Conservation (phyloP, 1,140 invertebrate genomes). For the Drosophila bocqueti region DNA sequence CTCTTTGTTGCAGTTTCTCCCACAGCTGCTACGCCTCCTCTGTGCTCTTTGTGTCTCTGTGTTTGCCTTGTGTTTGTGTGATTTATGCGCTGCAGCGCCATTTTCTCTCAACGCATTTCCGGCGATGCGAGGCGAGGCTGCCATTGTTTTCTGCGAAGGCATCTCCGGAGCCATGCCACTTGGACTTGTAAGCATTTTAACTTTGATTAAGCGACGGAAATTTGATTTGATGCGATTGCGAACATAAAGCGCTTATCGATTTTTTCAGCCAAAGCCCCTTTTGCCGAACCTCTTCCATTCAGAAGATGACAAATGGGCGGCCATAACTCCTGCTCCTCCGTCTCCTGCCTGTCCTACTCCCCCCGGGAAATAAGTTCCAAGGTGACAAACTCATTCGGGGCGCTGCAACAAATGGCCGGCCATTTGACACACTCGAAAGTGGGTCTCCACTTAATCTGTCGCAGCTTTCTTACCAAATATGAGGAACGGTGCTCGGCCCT, state of each 20-base stretch:
- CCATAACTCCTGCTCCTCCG: slow-evolving; percentile 39
- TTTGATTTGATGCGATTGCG: slow-evolving; percentile 71
- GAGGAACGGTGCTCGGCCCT: neutral
- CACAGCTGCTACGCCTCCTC: slow-evolving; percentile 8
- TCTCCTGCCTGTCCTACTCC: neutral
- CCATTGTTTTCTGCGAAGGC: slow-evolving; percentile 56
- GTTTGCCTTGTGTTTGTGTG: slow-evolving; percentile 49
- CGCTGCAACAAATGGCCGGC: slow-evolving; percentile 73
- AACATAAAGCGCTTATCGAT: slow-evolving; percentile 68
- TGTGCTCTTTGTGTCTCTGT: slow-evolving; percentile 13
- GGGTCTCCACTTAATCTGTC: slow-evolving; percentile 62
- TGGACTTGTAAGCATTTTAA: slow-evolving; percentile 68
- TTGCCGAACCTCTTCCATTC: slow-evolving; percentile 14
- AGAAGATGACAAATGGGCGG: slow-evolving; percentile 70
- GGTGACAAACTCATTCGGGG: slow-evolving; percentile 75
- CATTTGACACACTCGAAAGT: slow-evolving; percentile 78
- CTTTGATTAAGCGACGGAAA: slow-evolving; percentile 79
- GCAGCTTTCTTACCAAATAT: slow-evolving; percentile 35
- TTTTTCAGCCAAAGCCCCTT: slow-evolving; percentile 18
- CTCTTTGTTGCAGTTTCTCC: slow-evolving; percentile 52
- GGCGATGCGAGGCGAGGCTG: slow-evolving; percentile 23
- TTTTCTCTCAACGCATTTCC: slow-evolving; percentile 78
- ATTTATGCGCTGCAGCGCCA: slow-evolving; percentile 71
- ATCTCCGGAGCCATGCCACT: slow-evolving; percentile 30
- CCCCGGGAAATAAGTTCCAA: slow-evolving; percentile 46